Percentiles rank a stretch among this genome's conserved stretches.
Evolutionary conservation across 1,140 invertebrate genomes (phyloP).

Genomic region (Drosophila mayri): DNA sequence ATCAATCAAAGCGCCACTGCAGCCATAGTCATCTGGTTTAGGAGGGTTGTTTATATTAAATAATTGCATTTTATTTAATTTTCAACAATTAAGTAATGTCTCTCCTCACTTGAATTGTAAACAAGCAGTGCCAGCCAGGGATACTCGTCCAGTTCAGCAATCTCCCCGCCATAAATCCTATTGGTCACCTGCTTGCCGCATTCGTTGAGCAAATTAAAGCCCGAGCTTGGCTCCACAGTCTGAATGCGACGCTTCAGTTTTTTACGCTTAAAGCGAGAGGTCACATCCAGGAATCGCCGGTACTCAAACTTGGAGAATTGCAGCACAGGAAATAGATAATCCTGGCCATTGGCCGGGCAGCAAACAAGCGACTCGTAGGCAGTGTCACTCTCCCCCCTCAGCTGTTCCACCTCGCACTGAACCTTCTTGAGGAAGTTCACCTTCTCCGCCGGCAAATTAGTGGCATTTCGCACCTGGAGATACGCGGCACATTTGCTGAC

Average conservation of each 20-base stretch:
- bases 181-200: slow-evolving; percentile 84
- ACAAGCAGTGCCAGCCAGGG: slow-evolving; percentile 91
- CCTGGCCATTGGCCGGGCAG: slow-evolving; percentile 77
- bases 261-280: slow-evolving; percentile 69
- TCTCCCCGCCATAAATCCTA: slow-evolving; percentile 86
- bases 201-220: slow-evolving; percentile 75
- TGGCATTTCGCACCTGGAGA: slow-evolving; percentile 69
- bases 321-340: slow-evolving; percentile 73
- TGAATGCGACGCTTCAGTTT: slow-evolving; percentile 77
- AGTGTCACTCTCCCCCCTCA: background rate
- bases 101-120: slow-evolving; percentile 85
- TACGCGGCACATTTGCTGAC: slow-evolving; percentile 74
- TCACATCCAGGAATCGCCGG: slow-evolving; percentile 74
- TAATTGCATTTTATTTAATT: too few species aligned
- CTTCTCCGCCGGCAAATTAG: slow-evolving; percentile 74
- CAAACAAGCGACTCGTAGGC: slow-evolving; percentile 65
- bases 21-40: slow-evolving; percentile 83
- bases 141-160: slow-evolving; percentile 86
- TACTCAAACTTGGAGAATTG: slow-evolving; percentile 82
- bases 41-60: too few species aligned
- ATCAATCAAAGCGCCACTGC: slow-evolving; percentile 87
- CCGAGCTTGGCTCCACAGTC: slow-evolving; percentile 68
- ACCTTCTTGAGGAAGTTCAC: slow-evolving; percentile 83
- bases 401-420: slow-evolving; percentile 61
- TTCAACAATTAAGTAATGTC: background rate